Conservation (phyloP, 2,888 invertebrate species). For the Hypolimnas misippus region DNA sequence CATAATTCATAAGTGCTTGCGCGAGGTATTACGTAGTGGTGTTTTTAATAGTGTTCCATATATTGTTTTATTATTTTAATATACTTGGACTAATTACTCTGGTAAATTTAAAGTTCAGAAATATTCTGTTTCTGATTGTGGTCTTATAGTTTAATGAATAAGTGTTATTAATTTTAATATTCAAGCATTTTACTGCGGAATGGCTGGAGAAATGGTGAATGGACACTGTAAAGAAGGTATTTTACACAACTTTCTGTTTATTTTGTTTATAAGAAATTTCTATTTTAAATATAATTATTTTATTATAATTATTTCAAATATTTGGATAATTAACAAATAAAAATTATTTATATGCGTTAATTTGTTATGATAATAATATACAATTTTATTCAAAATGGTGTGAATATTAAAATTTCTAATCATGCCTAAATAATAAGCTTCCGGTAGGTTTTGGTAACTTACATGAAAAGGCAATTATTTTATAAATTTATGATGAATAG, state of each 20-base stretch:
- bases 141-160: background rate
- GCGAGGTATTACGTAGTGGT: constrained; percentile 13
- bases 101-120: background rate
- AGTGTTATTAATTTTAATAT: constrained; percentile 1
- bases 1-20: constrained; percentile 13
- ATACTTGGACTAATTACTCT: background rate
- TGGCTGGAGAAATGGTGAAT: constrained; percentile 55
- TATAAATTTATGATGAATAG: too few relatives aligned
- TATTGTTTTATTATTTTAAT: background rate
- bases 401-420: too few relatives aligned
- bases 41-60: background rate
- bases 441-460: too few relatives aligned
- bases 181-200: constrained; percentile 31
- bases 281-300: background rate
- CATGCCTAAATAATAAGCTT: too few relatives aligned
- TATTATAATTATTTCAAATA: background rate
- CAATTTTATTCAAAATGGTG: too few relatives aligned
- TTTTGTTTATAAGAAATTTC: too few relatives aligned
- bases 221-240: constrained; percentile 51
- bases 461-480: too few relatives aligned
- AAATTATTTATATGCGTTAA: too few relatives aligned
- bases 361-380: too few relatives aligned
- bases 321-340: too few relatives aligned
- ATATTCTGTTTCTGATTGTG: background rate
- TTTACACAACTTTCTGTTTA: too few relatives aligned